Base-by-base conservation (phyloP, 2,113 vertebrate species). In the Panurus biarmicus region DNA sequence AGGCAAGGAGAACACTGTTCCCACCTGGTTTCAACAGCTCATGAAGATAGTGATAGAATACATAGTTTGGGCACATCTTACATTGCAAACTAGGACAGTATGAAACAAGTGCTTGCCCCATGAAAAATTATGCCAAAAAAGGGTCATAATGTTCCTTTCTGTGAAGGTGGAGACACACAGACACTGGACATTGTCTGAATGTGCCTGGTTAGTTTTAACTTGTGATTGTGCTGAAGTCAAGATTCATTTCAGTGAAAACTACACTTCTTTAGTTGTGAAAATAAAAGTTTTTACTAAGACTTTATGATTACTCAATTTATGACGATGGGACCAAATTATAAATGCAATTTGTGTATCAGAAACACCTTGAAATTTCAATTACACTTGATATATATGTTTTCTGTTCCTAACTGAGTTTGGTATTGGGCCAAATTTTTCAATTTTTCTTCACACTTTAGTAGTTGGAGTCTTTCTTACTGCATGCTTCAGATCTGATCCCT, bases 321-420 rank as follows among this genome's bases (percentile, higher is more conserved):
- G 38, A 51, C 22, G 15, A 17, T 36, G 40, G 26, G 51, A 70
- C 33, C n/a, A 77, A 95, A 85, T 60, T 67, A 70, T 35, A 85
- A 56, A 72, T 76, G 28, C 12, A 62, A 66, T 65, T 79, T 94
- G 38, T 38, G 17, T 45, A 76, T 60, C 3, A 5, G 71, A 89
- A 95, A 83, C 62, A 54, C 31, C 21, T 76, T 85, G 71, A 91
- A 76, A 94, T 79, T 69, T 85, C 89, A 91, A 66, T 85, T 89
- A 54, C 61, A 36, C 85, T 87, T 91, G 38, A 93, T 70, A 40
- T 33, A 51, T 56, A 23, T 85, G 38, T 48, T 79, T 91, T 81
- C 42, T 47, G 17, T 74, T 77, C 76, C 48, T 76, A 50, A 65
- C 5, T 85, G 33, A 51, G 10, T 57, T 66, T 60, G 38, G 17